These are phyloP conservation scores for Caenorhabditis sp. DNA, from an alignment of 2,888 invertebrate genomes.

Conservation along the genomic window DNA sequence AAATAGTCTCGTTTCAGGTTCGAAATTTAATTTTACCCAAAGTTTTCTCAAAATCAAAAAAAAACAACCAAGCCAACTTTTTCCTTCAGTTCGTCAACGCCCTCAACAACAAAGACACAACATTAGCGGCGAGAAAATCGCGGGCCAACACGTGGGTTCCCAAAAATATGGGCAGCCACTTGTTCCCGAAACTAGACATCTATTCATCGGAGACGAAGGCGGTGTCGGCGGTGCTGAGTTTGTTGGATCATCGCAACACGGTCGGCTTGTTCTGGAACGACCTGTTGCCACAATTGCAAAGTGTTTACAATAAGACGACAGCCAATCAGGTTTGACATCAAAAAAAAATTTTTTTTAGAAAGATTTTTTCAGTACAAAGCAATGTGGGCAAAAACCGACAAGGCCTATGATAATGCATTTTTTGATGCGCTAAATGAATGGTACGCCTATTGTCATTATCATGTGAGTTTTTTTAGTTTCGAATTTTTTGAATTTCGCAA, in stretches of 20 bases:
- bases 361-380: conserved; percentile 19
- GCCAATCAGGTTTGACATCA: conserved; percentile 4
- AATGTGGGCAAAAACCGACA: conserved; percentile 38
- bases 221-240: conserved; percentile 3
- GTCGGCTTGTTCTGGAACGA: conserved; percentile 35
- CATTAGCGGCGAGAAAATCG: background rate
- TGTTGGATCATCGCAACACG: conserved; percentile 32
- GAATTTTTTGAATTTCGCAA: too few species aligned
- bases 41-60: too few species aligned
- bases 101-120: background rate
- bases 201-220: conserved; percentile 18
- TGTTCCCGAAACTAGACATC: conserved; percentile 20
- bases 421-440: conserved; percentile 41
- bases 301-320: conserved; percentile 19
- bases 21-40: too few species aligned
- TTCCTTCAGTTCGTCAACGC: background rate
- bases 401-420: conserved; percentile 31
- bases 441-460: conserved; percentile 41
- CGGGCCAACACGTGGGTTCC: background rate
- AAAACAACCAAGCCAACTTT: background rate
- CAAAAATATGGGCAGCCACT: conserved; percentile 10
- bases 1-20: too few species aligned
- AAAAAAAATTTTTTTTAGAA: background rate
- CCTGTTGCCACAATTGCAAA: conserved; percentile 11
- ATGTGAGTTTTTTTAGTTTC: conserved; percentile 21